Evolutionary conservation across 2,797 vertebrate genomes (phyloP), one percentile per base, ranked within the genome.

Genomic region (Halcyon badia): DNA sequence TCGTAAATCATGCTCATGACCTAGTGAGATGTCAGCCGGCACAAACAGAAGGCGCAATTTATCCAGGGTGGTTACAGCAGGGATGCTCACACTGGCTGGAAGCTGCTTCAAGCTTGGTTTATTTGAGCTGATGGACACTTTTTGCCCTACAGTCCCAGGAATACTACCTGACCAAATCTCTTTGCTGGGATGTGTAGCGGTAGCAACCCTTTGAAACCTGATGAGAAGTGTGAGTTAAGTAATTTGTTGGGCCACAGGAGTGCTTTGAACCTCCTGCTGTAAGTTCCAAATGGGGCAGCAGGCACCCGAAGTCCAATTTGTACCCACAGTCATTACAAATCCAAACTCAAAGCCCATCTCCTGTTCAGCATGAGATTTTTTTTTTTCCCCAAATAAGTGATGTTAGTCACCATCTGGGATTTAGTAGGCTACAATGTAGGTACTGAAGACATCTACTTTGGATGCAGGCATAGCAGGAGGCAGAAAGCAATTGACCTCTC

Each of bases 1-100:
- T 98, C 98, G 98, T 96, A 98, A 98, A 98, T 99, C 99, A 97
- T 99, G 99, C 99, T 99, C 99, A 98, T 98, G 98, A 99, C 99
- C 99, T 99, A 98, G 97, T 97, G 86, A 97, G 98, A 98, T 41
- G 98, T 97, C 96, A 97, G 98, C 98, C 96, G 92, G 97, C 95
- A 98, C 98, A 99, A 98, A 99, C 94, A 98, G 98, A 98, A 98
- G 98, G 97, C 68, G 96, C 92, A 90, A 97, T 98, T 98, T 89
- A 97, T 98, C 98, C 98, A 94, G 95, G 95, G 97, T 83, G 95
- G 75, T 97, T 95, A 97, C 87, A 89, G 97, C 98, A 98, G 35
- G 97, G 98, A 96, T 95, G 96, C 73, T 95, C 89, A 84, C 95
- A 94, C 96, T 96, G 98, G 97, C 97, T 97, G 97, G 96, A 96